phyloP scores from a whole-genome alignment of 2,797 vertebrate species.

The Peromyscus melanophrys region DNA sequence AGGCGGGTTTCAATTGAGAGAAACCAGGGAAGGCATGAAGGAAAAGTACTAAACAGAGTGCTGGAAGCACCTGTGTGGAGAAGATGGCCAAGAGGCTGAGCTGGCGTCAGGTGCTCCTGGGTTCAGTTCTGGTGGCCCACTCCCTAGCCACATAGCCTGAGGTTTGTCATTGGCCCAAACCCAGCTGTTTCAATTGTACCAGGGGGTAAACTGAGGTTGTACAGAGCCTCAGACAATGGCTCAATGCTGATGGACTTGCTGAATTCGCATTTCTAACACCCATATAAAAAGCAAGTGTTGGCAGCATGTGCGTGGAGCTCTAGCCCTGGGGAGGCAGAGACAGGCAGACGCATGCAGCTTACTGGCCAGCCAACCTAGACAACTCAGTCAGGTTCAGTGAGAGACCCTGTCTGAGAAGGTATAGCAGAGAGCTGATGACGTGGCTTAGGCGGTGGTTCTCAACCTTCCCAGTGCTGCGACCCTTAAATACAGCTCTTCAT shows the following conservation, averaged over 20 bases:
- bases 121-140: not conserved
- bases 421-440: not conserved
- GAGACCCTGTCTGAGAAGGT: not conserved
- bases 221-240: no score
- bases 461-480: not conserved
- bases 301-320: not conserved
- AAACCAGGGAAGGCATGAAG: not conserved
- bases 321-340: not conserved
- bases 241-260: not conserved
- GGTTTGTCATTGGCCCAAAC: not conserved
- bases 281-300: not conserved
- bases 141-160: not conserved
- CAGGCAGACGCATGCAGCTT: not conserved
- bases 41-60: not conserved
- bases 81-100: not conserved
- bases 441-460: not conserved
- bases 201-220: not conserved
- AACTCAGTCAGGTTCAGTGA: not conserved
- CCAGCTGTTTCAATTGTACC: slow-evolving; percentile 8
- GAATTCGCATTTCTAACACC: not conserved
- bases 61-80: not conserved
- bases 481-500: not conserved
- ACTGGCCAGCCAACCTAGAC: not conserved
- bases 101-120: not conserved
- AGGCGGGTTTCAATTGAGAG: not conserved